A percentile compares a stretch with the other conserved stretches of the same genome.
Conservation (phyloP, 2,113 vertebrate genomes). For the Nothobranchius furzeri region DNA sequence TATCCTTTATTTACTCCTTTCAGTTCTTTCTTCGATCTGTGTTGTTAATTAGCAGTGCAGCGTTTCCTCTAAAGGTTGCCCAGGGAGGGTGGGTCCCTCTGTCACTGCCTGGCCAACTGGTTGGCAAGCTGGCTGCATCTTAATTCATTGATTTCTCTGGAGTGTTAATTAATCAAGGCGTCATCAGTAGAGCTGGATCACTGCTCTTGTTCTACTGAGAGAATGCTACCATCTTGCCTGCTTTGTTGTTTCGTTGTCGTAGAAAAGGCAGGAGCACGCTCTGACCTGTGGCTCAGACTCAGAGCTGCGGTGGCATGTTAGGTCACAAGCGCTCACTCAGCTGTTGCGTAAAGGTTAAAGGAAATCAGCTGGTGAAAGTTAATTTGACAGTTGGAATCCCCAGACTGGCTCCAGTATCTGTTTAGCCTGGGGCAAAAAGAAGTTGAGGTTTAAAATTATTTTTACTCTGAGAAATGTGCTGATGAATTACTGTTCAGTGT, state of each 20-base stretch:
- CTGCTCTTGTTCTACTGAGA: constrained; percentile 55
- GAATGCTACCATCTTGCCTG: constrained; percentile 27
- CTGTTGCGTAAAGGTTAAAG: constrained; percentile 37
- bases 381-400: constrained; percentile 31
- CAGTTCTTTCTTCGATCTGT: background rate
- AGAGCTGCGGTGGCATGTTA: constrained; percentile 16
- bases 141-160: constrained; percentile 54
- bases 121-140: constrained; percentile 23
- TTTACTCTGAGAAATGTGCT: constrained; percentile 17
- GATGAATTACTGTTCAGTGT: constrained; percentile 27
- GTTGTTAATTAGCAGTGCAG: constrained; percentile 44
- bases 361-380: constrained; percentile 28
- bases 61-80: constrained; percentile 21
- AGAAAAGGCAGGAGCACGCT: constrained; percentile 20
- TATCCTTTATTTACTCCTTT: background rate
- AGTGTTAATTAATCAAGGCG: constrained; percentile 67
- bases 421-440: constrained; percentile 14
- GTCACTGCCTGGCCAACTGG: constrained; percentile 20
- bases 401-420: constrained; percentile 11
- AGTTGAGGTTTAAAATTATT: constrained; percentile 25
- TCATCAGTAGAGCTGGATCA: constrained; percentile 50
- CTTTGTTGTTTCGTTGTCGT: constrained; percentile 42
- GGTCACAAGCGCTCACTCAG: constrained; percentile 21
- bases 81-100: constrained; percentile 12
- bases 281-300: constrained; percentile 23